Evolutionary conservation across 2,113 vertebrate genomes (phyloP), one percentile per base, ranked within the genome.

Genomic region (Plecturocebus donacophilus): DNA sequence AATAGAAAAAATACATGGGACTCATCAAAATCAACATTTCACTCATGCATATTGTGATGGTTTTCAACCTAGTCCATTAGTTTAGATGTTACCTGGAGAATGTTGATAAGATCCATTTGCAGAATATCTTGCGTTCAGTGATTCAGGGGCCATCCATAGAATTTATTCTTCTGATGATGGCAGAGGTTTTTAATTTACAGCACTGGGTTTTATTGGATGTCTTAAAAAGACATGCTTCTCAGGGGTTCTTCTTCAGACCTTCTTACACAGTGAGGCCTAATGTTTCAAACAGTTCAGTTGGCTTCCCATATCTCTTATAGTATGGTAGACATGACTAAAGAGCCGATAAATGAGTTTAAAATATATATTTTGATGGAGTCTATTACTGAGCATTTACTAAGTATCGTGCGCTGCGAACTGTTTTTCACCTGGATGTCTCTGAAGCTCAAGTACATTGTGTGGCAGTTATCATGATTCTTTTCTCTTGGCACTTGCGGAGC

Each of bases 281-380:
- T 11, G 2, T 64, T 90, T 54, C 45, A 56, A 66, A 73, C 2
- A 38, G 35, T 73, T 54, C 32, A 38, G 17, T 82, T 54, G 20
- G 30, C 27, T 68, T 79, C 70, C 40, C 9, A 5, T 47, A 20
- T 64, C 21, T 75, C 17, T 6, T 27, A 19, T 25, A 11, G 4
- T 45, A 8, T 70, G 25, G 2, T 11, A 71, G 19, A 25, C 11
- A 61, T 13, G 13, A 79, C 3, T 5, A 5, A 4, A 14, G 6
- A 30, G 19, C 12, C 38, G 56, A 25, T 2, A 20, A 27, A 8
- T 16, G 38, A 45, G 8, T 12, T 61, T 40, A 3, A 61, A 27
- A 35, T n/a, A 64, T 5, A n/a, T 20, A 16, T 52, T 38, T 19
- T 4, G 3, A 19, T 6, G 0, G 13, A 0, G 23, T 82, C 38